A percentile compares a stretch with the other conserved stretches of the same genome.
phyloP scores from a whole-genome alignment of 2,113 vertebrate species.

The Microcebus lehilahytsara region DNA sequence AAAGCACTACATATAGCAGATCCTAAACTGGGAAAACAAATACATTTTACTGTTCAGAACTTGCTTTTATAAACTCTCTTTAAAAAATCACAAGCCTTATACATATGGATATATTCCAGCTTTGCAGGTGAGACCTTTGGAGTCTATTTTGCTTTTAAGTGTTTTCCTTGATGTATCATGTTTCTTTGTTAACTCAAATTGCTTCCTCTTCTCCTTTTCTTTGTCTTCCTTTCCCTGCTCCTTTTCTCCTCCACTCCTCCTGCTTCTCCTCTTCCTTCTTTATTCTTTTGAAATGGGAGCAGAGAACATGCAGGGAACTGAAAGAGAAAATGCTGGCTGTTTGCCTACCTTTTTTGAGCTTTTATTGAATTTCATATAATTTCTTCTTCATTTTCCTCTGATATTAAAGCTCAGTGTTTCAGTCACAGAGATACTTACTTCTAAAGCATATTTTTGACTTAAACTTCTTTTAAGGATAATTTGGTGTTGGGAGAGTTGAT shows the following conservation, averaged over 20 bases:
- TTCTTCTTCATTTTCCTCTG: slow-evolving; percentile 50
- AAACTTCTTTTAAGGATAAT: neutral
- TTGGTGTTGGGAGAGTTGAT: neutral
- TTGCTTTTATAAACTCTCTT: slow-evolving; percentile 32
- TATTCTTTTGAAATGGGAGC: neutral
- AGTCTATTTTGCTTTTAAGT: slow-evolving; percentile 26
- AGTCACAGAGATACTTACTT: slow-evolving; percentile 53
- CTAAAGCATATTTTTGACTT: slow-evolving; percentile 53
- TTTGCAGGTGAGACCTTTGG: slow-evolving; percentile 13
- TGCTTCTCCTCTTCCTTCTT: neutral
- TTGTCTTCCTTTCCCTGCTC: neutral
- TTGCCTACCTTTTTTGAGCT: slow-evolving; percentile 16
- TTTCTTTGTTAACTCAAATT: neutral
- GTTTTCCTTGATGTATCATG: neutral
- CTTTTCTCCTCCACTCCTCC: neutral
- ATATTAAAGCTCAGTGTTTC: neutral
- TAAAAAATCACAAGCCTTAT: neutral
- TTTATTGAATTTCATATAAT: slow-evolving; percentile 35
- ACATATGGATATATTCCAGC: neutral
- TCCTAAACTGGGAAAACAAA: neutral
- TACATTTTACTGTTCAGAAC: slow-evolving; percentile 37
- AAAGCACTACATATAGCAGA: neutral
- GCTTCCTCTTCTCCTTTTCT: neutral
- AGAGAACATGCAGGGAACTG: neutral
- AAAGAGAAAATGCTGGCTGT: slow-evolving; percentile 47